Conservation (phyloP, 2,797 vertebrate species). For the Gymnothorax reevesii region DNA sequence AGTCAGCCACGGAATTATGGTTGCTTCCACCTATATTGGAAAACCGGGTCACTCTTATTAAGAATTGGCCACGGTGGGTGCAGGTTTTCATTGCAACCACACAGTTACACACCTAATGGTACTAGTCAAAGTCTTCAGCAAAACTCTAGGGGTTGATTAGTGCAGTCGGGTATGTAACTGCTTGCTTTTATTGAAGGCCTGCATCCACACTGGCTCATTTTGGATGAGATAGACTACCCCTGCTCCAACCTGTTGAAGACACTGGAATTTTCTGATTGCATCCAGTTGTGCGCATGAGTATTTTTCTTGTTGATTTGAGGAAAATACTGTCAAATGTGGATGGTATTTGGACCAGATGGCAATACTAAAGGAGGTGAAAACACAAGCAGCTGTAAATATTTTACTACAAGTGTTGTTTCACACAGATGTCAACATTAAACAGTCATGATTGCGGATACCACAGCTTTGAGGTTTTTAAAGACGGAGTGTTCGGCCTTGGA, state of each 20-base stretch:
- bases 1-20: not conserved
- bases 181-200: too few relatives aligned
- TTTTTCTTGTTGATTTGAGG: slow-evolving; percentile 7
- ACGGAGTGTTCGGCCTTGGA: slow-evolving; percentile 17
- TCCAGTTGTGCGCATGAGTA: not conserved
- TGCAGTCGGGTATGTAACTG: too few relatives aligned
- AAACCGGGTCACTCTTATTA: not conserved
- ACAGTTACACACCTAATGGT: too few relatives aligned
- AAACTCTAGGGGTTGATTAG: too few relatives aligned
- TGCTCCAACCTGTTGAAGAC: not conserved
- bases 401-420: slow-evolving; percentile 28
- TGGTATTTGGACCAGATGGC: slow-evolving; percentile 29
- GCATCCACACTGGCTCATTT: too few relatives aligned
- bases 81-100: too few relatives aligned
- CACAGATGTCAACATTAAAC: slow-evolving; percentile 35
- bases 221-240: too few relatives aligned
- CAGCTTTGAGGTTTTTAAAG: slow-evolving; percentile 19
- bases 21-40: not conserved
- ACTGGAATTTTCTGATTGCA: slow-evolving; percentile 13
- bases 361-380: slow-evolving; percentile 32
- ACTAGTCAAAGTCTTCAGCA: too few relatives aligned
- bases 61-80: too few relatives aligned
- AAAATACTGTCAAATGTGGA: slow-evolving; percentile 24
- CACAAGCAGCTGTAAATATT: slow-evolving; percentile 37
- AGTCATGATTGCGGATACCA: slow-evolving; percentile 26